Conservation (phyloP, 2,113 vertebrate species). For the Paraplagusia blochii region DNA sequence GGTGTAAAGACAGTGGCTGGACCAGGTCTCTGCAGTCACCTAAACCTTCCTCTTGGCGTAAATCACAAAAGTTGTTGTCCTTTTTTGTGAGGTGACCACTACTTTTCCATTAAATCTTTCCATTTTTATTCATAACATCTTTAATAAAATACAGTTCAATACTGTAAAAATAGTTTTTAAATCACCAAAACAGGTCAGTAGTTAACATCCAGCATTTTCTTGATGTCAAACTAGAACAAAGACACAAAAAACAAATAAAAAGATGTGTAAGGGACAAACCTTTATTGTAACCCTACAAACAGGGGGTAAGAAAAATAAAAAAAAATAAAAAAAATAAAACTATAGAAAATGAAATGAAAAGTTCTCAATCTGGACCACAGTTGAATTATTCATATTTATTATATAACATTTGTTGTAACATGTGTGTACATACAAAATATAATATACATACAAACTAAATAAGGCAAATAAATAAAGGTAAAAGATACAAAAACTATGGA, state of each 20-base stretch:
- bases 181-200: too few relatives aligned
- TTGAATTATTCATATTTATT: slow-evolving; percentile 72
- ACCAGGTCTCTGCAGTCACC: too few relatives aligned
- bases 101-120: too few relatives aligned
- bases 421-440: slow-evolving; percentile 85
- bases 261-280: slow-evolving; percentile 55
- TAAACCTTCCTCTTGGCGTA: too few relatives aligned
- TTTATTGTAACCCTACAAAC: slow-evolving; percentile 79
- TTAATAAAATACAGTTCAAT: too few relatives aligned
- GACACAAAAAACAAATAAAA: not conserved
- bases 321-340: slow-evolving; percentile 56
- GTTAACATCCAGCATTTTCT: too few relatives aligned
- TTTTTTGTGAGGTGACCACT: too few relatives aligned
- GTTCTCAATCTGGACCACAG: slow-evolving; percentile 67
- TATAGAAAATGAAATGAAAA: slow-evolving; percentile 46
- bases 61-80: too few relatives aligned
- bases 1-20: too few relatives aligned
- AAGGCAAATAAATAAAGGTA: slow-evolving; percentile 92
- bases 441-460: slow-evolving; percentile 88
- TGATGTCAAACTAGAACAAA: too few relatives aligned
- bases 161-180: too few relatives aligned
- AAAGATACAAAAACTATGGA: slow-evolving; percentile 83
- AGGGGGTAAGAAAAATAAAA: slow-evolving; percentile 65
- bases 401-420: slow-evolving; percentile 77
- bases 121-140: too few relatives aligned